Evolutionary conservation across 53 echinoderm and acorn worm species (phyloP).

Genomic region (Antedon mediterranea): DNA sequence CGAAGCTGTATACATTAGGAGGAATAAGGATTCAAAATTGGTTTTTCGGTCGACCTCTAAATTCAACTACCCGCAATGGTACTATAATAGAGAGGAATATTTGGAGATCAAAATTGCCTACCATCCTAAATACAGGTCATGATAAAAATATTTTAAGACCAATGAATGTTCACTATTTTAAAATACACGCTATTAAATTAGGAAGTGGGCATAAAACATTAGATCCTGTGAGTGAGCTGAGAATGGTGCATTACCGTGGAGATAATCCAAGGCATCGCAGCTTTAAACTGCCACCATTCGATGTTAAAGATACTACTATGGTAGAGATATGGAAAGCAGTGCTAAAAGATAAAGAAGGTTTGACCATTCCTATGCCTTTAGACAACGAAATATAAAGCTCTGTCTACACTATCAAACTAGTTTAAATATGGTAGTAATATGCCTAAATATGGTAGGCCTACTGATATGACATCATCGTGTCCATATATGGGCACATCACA

Average conservation of each 20-base stretch:
- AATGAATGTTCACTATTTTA: conserved; percentile 53
- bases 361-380: too few species aligned
- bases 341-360: not conserved
- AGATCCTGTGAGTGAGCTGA: conserved; percentile 28
- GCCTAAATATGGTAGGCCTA: too few species aligned
- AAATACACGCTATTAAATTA: conserved; percentile 51
- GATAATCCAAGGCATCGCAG: conserved; percentile 40
- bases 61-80: too few species aligned
- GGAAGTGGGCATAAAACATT: conserved; percentile 26
- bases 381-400: too few species aligned
- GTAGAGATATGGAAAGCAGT: conserved; percentile 1
- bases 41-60: conserved; percentile 61
- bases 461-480: too few species aligned
- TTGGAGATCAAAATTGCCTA: conserved; percentile 44
- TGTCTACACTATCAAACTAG: too few species aligned
- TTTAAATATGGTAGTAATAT: too few species aligned
- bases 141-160: conserved; percentile 65
- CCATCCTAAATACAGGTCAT: conserved; percentile 38
- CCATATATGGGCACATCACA: too few species aligned
- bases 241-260: conserved; percentile 51
- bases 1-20: conserved; percentile 19
- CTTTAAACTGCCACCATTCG: conserved; percentile 47
- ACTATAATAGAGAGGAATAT: conserved; percentile 27
- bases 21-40: conserved; percentile 53
- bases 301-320: conserved; percentile 56